These are phyloP conservation scores for Hormaphis cornu DNA, from an alignment of 1,140 invertebrate genomes.

Conservation along the genomic window DNA sequence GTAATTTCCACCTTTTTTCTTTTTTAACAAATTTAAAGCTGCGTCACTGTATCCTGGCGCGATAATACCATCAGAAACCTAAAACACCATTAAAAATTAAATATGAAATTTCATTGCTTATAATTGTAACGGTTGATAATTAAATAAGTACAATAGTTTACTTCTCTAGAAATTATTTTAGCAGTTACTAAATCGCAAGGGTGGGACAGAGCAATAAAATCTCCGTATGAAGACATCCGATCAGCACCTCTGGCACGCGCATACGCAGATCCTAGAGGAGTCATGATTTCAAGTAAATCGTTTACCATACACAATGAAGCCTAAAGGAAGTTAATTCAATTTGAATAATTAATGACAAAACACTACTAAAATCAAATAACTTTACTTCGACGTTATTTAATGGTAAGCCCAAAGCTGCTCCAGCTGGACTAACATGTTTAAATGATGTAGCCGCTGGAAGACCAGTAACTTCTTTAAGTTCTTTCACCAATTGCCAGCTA, in stretches of 20 bases:
- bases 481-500: slow-evolving; percentile 90
- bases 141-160: slow-evolving; percentile 34
- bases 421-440: slow-evolving; percentile 94
- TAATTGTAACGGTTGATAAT: background rate
- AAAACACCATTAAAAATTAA: background rate
- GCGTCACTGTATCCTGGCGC: slow-evolving; percentile 66
- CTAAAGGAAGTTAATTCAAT: slow-evolving; percentile 47
- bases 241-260: slow-evolving; percentile 92
- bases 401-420: slow-evolving; percentile 81
- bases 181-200: slow-evolving; percentile 67
- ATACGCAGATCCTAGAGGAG: slow-evolving; percentile 87
- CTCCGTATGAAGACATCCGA: slow-evolving; percentile 97
- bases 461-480: slow-evolving; percentile 67
- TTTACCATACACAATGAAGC: slow-evolving; percentile 89
- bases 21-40: slow-evolving; percentile 79
- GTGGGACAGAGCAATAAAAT: slow-evolving; percentile 92
- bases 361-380: background rate
- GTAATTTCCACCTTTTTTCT: slow-evolving; percentile 91
- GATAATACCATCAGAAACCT: slow-evolving; percentile 92
- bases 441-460: slow-evolving; percentile 93
- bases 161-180: slow-evolving; percentile 58
- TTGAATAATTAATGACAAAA: background rate
- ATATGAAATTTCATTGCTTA: background rate
- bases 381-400: slow-evolving; percentile 29
- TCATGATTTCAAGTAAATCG: slow-evolving; percentile 64